Evolutionary conservation across 2,113 vertebrate genomes (phyloP), one percentile per base, ranked within the genome.

Genomic region (Lontra canadensis): DNA sequence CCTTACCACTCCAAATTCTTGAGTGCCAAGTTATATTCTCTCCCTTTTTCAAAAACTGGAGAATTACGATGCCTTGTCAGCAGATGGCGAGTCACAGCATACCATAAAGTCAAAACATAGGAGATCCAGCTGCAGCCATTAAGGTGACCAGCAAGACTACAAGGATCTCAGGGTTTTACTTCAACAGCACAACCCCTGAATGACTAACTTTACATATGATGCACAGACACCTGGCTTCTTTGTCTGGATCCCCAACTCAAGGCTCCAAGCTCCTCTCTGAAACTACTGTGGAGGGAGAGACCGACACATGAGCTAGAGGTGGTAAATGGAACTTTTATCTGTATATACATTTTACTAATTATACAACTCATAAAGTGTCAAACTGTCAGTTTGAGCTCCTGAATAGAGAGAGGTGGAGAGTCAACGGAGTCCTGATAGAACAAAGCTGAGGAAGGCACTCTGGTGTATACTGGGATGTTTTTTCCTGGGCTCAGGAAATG

Each of bases 281-380:
- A 94, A 93, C 34, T 49, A 44, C 76, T 18, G 18, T 15, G 11
- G n/a, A 90, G 94, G 85, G 20, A 96, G 44, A 81, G 47, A n/a
- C 34, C 71, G 80, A 80, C 94, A 80, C 10, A 59, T 17, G 47
- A 94, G 39, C 20, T 93, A 90, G 74, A 26, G 49, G 90, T 74
- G n/a, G 39, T 84, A 79, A 95, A 49, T 79, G 52, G 55, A 88
- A 95, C 55, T 67, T 84, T 18, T 39, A 79, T 44, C 57, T 79
- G 10, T 73, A 34, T 69, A 6, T 26, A 81, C 36, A 1, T 92
- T 92, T 83, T 34, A 94, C 80, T 94, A 96, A 90, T 87, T 94
- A 47, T 93, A 82, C 52, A 91, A 88, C 34, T 89, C 90, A 74
- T 59, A 88, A 93, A 96, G 82, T 65, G 39, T 81, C 65, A 93